These are phyloP conservation scores for Ploceus nigricollis DNA, from an alignment of 2,113 vertebrate species.

Conservation along the genomic window DNA sequence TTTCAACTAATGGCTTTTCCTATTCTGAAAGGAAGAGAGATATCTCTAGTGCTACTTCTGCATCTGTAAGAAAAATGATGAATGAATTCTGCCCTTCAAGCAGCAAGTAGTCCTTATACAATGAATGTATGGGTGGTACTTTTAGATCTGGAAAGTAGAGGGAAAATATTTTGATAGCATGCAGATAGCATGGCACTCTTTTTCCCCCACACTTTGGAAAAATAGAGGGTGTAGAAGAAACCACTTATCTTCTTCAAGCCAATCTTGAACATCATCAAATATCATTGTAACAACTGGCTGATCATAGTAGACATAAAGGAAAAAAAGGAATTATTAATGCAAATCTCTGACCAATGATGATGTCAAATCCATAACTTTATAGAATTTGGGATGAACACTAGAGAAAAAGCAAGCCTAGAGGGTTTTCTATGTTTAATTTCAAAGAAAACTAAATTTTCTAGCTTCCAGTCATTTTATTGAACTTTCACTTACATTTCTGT, in stretches of 20 bases:
- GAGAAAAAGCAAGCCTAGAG: neutral
- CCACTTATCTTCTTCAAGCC: neutral
- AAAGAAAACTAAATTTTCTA: neutral
- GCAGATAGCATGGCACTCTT: neutral
- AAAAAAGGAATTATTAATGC: neutral
- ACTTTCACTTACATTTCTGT: neutral
- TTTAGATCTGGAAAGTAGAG: neutral
- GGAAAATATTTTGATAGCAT: neutral
- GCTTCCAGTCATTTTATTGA: slow-evolving; percentile 2
- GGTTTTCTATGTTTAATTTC: neutral
- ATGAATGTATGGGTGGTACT: neutral
- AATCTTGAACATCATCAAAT: neutral
- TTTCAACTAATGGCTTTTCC: neutral
- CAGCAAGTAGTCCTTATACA: neutral
- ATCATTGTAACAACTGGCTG: neutral
- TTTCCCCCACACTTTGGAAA: neutral
- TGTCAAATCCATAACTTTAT: neutral
- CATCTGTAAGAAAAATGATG: neutral
- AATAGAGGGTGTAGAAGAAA: neutral
- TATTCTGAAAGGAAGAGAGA: neutral
- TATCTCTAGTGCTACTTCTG: neutral
- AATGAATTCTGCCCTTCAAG: neutral
- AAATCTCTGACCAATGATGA: neutral
- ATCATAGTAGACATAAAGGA: neutral
- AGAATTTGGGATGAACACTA: neutral